Evolutionary conservation across 1,140 invertebrate genomes (phyloP).

Genomic region (Tenebrio molitor): DNA sequence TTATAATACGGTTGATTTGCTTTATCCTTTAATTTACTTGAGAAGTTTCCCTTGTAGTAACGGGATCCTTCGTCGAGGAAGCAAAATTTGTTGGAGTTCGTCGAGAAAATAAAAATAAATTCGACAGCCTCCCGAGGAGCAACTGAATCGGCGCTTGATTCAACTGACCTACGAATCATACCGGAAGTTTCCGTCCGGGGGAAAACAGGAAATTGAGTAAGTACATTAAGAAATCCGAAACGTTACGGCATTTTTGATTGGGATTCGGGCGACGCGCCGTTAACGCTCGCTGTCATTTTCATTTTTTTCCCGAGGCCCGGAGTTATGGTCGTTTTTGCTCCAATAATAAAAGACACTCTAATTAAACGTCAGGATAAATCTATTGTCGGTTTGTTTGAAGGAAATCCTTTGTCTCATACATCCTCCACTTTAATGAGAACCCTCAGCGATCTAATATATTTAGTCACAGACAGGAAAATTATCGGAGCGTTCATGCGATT

Average conservation of each 20-base stretch:
- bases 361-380: constrained; percentile 45
- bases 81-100: constrained; percentile 24
- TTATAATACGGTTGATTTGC: constrained; percentile 35
- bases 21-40: constrained; percentile 38
- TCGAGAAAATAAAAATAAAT: constrained; percentile 34
- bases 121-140: constrained; percentile 20
- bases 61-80: constrained; percentile 23
- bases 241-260: neutral
- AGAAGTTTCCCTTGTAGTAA: constrained; percentile 38
- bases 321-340: constrained; percentile 20
- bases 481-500: constrained; percentile 51
- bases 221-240: constrained; percentile 35
- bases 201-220: constrained; percentile 36
- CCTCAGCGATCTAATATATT: constrained; percentile 45
- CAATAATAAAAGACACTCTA: constrained; percentile 39
- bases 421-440: constrained; percentile 44
- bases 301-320: constrained; percentile 3
- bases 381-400: constrained; percentile 44
- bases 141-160: constrained; percentile 22
- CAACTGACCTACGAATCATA: constrained; percentile 40
- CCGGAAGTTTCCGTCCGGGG: constrained; percentile 20
- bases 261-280: too few relatives aligned
- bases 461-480: constrained; percentile 52
- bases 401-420: constrained; percentile 45
- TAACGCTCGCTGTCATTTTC: constrained; percentile 3